These are phyloP conservation scores for Stichopus chloronotus DNA, from an alignment of 35 echinoderm and acorn worm species.

Conservation along the genomic window DNA sequence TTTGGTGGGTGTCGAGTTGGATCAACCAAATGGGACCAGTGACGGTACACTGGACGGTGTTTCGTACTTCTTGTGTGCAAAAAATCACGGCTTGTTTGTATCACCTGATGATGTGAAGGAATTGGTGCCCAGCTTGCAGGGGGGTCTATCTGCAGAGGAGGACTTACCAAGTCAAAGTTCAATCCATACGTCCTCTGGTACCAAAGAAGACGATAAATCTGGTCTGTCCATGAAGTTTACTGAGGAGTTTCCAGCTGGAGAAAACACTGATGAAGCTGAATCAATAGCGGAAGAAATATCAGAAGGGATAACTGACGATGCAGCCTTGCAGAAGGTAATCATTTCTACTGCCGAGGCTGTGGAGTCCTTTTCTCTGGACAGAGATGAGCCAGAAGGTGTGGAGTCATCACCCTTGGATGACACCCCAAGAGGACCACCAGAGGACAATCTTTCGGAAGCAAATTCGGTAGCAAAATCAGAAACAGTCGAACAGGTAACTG, in stretches of 20 bases:
- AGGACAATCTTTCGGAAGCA: not conserved
- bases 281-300: conserved; percentile 84
- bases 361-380: conserved; percentile 78
- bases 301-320: conserved; percentile 84
- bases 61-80: conserved; percentile 71
- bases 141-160: conserved; percentile 60
- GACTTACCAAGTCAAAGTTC: conserved; percentile 71
- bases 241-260: conserved; percentile 25
- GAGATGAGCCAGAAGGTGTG: conserved; percentile 59
- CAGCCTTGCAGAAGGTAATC: conserved; percentile 84
- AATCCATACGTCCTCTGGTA: conserved; percentile 18
- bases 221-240: conserved; percentile 23
- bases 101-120: conserved; percentile 66
- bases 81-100: conserved; percentile 80
- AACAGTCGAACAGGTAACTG: conserved; percentile 66
- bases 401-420: conserved; percentile 51
- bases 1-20: conserved; percentile 88
- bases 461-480: conserved; percentile 8
- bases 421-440: conserved; percentile 72
- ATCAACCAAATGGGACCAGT: conserved; percentile 74
- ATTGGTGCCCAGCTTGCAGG: not conserved
- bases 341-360: conserved; percentile 85
- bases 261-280: conserved; percentile 76
- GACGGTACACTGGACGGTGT: conserved; percentile 67
- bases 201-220: conserved; percentile 35